Conservation (phyloP, 1,140 invertebrate species). For the Penaeus chinensis region DNA sequence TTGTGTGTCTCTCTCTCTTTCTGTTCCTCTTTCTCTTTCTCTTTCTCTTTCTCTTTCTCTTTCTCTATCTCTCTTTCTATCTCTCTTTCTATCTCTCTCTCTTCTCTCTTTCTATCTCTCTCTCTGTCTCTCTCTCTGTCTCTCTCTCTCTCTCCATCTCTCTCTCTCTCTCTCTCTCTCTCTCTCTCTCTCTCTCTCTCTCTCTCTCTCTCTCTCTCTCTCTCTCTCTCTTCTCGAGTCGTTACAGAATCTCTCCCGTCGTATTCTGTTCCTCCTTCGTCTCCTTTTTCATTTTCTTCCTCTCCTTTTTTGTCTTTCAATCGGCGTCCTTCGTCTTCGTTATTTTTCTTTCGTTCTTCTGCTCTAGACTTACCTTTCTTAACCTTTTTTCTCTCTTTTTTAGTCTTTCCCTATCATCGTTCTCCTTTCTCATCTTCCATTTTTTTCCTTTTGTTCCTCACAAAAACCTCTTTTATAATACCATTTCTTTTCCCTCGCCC, state of each 20-base stretch:
- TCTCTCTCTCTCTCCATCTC: not conserved
- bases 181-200: too few relatives aligned
- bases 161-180: not conserved
- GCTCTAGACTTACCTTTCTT: not conserved
- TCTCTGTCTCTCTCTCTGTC: not conserved
- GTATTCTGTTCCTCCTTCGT: not conserved
- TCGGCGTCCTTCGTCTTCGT: not conserved
- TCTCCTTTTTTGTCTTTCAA: not conserved
- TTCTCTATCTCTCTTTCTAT: not conserved
- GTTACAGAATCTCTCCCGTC: too few relatives aligned
- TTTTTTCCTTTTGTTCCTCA: not conserved
- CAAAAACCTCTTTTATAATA: not conserved
- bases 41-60: too few relatives aligned
- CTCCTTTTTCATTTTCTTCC: not conserved
- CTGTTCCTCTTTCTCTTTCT: not conserved
- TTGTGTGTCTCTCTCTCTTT: not conserved
- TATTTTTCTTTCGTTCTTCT: not conserved
- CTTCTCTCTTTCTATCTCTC: too few relatives aligned
- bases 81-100: not conserved
- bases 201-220: not conserved
- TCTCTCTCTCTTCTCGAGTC: not conserved
- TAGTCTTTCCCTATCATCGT: not conserved
- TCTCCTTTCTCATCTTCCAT: not conserved
- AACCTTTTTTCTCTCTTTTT: not conserved
- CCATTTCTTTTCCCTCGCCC: not conserved